Evolutionary conservation across 2,888 invertebrate species (phyloP).

Genomic region (Yponomeuta plumbellus): DNA sequence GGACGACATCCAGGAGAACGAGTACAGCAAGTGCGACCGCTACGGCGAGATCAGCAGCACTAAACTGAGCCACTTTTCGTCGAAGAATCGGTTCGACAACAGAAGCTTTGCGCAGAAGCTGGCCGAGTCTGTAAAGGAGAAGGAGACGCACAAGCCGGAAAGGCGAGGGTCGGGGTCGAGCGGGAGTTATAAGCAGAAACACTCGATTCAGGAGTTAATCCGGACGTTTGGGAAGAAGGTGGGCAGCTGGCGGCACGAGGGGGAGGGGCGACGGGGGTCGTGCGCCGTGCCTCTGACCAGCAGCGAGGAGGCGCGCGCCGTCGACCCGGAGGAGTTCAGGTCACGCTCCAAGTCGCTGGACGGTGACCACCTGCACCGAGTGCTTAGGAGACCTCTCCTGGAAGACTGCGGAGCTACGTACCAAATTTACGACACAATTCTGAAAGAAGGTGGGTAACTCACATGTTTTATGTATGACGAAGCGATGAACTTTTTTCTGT

Average conservation of each 20-base stretch:
- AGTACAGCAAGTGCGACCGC: slow-evolving; percentile 65
- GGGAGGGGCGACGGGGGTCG: slow-evolving; percentile 64
- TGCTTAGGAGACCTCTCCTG: slow-evolving; percentile 62
- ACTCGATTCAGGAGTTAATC: slow-evolving; percentile 86
- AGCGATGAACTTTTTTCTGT: too few species aligned
- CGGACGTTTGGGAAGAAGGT: slow-evolving; percentile 85
- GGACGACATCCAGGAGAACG: slow-evolving; percentile 71
- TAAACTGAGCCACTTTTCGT: slow-evolving; percentile 44
- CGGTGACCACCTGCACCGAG: slow-evolving; percentile 65
- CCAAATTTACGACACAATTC: slow-evolving; percentile 86
- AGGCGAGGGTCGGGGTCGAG: slow-evolving; percentile 59
- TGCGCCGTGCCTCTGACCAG: slow-evolving; percentile 63
- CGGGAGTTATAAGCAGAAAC: slow-evolving; percentile 66
- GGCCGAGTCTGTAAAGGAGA: slow-evolving; percentile 39
- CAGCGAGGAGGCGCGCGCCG: slow-evolving; percentile 41
- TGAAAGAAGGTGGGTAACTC: slow-evolving; percentile 64
- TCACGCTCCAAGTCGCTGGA: slow-evolving; percentile 88
- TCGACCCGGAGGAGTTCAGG: slow-evolving; percentile 79
- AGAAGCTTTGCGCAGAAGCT: slow-evolving; percentile 66
- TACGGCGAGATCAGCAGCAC: slow-evolving; percentile 68
- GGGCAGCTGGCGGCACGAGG: slow-evolving; percentile 81
- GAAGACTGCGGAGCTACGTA: slow-evolving; percentile 89
- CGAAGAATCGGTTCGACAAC: slow-evolving; percentile 53
- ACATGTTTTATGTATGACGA: too few species aligned
- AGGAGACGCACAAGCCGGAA: slow-evolving; percentile 34